A percentile compares a stretch with the other conserved stretches of the same genome.
These are phyloP conservation scores for Gasteruption jaculator DNA, from an alignment of 2,888 invertebrate genomes.

Conservation along the genomic window DNA sequence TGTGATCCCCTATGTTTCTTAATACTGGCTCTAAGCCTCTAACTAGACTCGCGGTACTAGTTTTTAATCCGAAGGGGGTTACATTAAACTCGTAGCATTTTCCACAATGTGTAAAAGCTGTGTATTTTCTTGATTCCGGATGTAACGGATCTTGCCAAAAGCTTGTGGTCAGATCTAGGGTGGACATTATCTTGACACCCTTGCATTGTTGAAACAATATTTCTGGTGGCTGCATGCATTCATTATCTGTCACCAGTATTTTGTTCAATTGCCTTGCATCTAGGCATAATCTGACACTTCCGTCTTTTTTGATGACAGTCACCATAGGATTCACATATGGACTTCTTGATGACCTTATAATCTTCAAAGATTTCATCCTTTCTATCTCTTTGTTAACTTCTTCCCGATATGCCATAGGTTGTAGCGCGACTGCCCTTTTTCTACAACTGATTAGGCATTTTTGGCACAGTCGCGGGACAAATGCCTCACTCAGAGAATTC, in stretches of 20 bases:
- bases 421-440: too few species aligned
- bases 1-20: neutral
- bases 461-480: too few species aligned
- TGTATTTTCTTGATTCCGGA: conserved; percentile 14
- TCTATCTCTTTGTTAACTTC: too few species aligned
- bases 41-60: conserved; percentile 10
- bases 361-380: too few species aligned
- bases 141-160: conserved; percentile 26
- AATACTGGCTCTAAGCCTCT: conserved; percentile 6
- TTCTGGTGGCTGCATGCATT: conserved; percentile 13
- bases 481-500: too few species aligned
- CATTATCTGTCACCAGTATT: conserved; percentile 10
- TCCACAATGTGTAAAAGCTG: conserved; percentile 14
- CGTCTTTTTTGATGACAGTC: too few species aligned
- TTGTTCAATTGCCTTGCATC: conserved; percentile 14
- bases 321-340: too few species aligned
- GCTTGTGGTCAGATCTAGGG: conserved; percentile 22
- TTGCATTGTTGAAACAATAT: conserved; percentile 14
- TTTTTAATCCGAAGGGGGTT: conserved; percentile 15
- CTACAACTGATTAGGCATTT: too few species aligned
- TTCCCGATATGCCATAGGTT: too few species aligned
- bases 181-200: conserved; percentile 12
- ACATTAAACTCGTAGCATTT: conserved; percentile 16
- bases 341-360: too few species aligned
- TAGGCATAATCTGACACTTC: conserved; percentile 10